Conservation (phyloP, 2,797 vertebrate genomes). For the Columba guinea region DNA sequence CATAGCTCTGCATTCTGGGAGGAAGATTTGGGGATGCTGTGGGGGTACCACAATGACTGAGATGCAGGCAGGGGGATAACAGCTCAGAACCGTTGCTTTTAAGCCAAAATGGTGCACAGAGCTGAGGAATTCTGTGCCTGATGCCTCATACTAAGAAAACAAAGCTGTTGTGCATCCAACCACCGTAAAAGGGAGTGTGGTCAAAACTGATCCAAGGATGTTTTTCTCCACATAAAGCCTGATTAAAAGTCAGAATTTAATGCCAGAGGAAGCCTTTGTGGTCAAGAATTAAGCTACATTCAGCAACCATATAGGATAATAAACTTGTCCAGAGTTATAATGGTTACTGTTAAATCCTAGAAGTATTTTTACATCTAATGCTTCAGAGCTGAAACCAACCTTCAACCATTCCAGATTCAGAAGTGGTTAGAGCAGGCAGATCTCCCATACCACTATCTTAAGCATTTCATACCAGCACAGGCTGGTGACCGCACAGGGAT, state of each 20-base stretch:
- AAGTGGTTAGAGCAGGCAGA: background rate
- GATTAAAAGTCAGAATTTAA: background rate
- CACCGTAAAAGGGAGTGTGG: background rate
- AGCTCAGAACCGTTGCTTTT: background rate
- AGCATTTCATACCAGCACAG: background rate
- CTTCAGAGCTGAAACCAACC: background rate
- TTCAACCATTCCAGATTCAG: background rate
- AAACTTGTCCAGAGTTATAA: slow-evolving; percentile 20
- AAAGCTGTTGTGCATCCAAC: background rate
- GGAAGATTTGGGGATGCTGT: background rate
- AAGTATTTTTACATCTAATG: background rate
- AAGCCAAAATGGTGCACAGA: background rate
- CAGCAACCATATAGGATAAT: slow-evolving; percentile 10
- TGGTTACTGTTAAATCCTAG: slow-evolving; percentile 8
- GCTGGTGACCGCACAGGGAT: background rate
- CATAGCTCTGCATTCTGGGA: background rate
- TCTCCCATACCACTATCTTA: background rate
- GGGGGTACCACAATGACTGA: background rate
- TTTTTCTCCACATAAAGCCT: background rate
- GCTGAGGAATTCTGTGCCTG: background rate
- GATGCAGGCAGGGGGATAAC: background rate
- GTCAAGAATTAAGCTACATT: slow-evolving; percentile 24
- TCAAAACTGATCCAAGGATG: slow-evolving; percentile 4
- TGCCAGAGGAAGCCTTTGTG: slow-evolving; percentile 24
- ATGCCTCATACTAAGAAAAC: background rate